phyloP scores from a whole-genome alignment of 2,888 invertebrate genomes.

The Peribatodes rhomboidaria region DNA sequence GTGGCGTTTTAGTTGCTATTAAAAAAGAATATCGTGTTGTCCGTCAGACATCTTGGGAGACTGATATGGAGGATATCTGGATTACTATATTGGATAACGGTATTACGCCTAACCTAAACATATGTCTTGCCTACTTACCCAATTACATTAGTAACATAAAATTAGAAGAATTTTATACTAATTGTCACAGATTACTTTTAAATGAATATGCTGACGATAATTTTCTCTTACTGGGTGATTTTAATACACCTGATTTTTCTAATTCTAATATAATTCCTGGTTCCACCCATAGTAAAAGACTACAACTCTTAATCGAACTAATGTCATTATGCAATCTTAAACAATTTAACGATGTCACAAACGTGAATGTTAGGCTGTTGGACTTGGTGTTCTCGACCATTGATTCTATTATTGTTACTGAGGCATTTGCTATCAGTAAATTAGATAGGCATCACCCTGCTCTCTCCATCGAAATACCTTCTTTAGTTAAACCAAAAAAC shows the following conservation, averaged over 20 bases:
- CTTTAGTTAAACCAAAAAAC: background rate
- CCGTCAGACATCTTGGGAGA: no score
- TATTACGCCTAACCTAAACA: conserved; percentile 1
- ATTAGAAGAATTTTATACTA: conserved; percentile 11
- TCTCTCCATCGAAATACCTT: background rate
- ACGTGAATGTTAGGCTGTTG: conserved; percentile 5
- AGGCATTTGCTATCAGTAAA: background rate
- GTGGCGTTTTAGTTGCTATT: conserved; percentile 36
- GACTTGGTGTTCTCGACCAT: conserved; percentile 15
- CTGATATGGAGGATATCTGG: conserved; percentile 36
- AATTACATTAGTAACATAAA: conserved; percentile 1
- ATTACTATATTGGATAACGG: conserved; percentile 9
- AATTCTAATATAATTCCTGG: background rate
- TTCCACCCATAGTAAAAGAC: background rate
- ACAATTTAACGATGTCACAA: conserved; percentile 18
- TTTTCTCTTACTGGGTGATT: conserved; percentile 21
- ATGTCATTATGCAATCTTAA: conserved; percentile 5
- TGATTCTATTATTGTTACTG: conserved; percentile 1
- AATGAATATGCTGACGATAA: conserved; percentile 3
- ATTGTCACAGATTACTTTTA: conserved; percentile 18
- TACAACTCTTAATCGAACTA: background rate
- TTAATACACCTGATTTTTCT: conserved; percentile 13
- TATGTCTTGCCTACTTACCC: conserved; percentile 26
- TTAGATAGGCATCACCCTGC: conserved; percentile 23
- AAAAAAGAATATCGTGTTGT: conserved; percentile 26